Percentiles rank a stretch among this genome's conserved stretches.
These are phyloP conservation scores for Spondyliosoma cantharus DNA, from an alignment of 2,797 vertebrate genomes.

Conservation along the genomic window DNA sequence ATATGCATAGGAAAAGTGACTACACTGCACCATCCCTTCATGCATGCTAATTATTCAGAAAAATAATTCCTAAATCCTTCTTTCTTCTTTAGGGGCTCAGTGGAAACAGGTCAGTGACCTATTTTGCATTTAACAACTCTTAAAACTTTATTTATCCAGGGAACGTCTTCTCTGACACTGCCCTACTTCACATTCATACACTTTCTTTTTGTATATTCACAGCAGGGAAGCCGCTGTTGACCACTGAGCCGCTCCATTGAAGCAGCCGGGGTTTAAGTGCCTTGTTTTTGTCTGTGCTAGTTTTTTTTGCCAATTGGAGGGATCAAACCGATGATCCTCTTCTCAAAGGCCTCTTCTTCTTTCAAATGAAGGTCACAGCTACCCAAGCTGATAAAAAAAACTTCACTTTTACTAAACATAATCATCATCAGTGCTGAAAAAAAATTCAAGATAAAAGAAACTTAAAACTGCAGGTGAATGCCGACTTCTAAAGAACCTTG, in stretches of 20 bases:
- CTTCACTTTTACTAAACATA: too few relatives aligned
- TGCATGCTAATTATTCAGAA: slow-evolving; percentile 35
- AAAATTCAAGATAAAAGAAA: neutral
- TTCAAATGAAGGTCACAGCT: slow-evolving; percentile 43
- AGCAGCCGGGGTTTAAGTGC: slow-evolving; percentile 14
- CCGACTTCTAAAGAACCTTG: slow-evolving; percentile 9
- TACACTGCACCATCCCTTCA: neutral
- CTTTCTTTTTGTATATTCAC: slow-evolving; percentile 25
- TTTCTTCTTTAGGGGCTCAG: slow-evolving; percentile 17
- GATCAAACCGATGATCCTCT: slow-evolving; percentile 45
- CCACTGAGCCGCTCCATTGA: slow-evolving; percentile 31
- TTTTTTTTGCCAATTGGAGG: slow-evolving; percentile 39
- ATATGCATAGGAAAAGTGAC: slow-evolving; percentile 8
- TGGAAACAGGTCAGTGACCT: slow-evolving; percentile 52
- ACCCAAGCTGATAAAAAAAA: slow-evolving; percentile 11
- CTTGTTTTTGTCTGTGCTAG: slow-evolving; percentile 28
- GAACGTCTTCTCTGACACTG: slow-evolving; percentile 20
- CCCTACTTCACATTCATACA: slow-evolving; percentile 45
- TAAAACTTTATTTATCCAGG: slow-evolving; percentile 31
- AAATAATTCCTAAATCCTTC: slow-evolving; percentile 10
- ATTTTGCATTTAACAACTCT: slow-evolving; percentile 46
- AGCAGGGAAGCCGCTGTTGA: slow-evolving; percentile 34
- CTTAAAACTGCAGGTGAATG: slow-evolving; percentile 2
- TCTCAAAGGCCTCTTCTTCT: slow-evolving; percentile 29
- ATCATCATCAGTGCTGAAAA: too few relatives aligned